Conservation (phyloP, 2,113 vertebrate species). For the Peromyscus polionotus region DNA sequence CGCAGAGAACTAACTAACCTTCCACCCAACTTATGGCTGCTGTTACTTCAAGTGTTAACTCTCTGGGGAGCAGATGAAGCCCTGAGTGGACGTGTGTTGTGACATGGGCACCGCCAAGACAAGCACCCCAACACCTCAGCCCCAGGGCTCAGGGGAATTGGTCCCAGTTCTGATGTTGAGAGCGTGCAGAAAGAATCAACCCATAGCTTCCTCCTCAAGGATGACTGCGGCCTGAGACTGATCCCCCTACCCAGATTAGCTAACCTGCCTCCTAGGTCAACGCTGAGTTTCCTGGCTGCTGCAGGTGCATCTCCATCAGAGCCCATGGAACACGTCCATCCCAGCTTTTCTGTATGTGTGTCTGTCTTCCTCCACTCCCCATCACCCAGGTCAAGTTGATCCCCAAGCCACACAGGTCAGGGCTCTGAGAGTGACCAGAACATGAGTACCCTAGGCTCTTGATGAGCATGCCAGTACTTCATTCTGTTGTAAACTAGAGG, state of each 20-base stretch:
- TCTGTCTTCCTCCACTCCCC: not conserved
- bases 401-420: not conserved
- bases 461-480: not conserved
- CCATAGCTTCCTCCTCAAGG: not conserved
- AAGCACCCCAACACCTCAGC: not conserved
- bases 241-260: not conserved
- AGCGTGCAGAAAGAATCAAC: not conserved
- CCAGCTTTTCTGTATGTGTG: not conserved
- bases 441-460: rapidly evolving
- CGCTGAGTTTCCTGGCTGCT: not conserved
- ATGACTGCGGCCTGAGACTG: not conserved
- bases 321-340: not conserved
- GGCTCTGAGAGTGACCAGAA: not conserved
- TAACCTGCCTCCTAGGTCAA: not conserved
- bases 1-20: not conserved
- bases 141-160: not conserved
- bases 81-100: not conserved
- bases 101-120: not conserved
- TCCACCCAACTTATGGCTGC: not conserved
- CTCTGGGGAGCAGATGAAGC: not conserved
- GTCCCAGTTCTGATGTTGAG: not conserved
- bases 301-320: not conserved
- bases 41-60: not conserved
- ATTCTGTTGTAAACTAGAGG: too few relatives aligned
- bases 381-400: not conserved